Evolutionary conservation across 1,140 invertebrate genomes (phyloP).

Genomic region (Pseudomyrmex pallidus): DNA sequence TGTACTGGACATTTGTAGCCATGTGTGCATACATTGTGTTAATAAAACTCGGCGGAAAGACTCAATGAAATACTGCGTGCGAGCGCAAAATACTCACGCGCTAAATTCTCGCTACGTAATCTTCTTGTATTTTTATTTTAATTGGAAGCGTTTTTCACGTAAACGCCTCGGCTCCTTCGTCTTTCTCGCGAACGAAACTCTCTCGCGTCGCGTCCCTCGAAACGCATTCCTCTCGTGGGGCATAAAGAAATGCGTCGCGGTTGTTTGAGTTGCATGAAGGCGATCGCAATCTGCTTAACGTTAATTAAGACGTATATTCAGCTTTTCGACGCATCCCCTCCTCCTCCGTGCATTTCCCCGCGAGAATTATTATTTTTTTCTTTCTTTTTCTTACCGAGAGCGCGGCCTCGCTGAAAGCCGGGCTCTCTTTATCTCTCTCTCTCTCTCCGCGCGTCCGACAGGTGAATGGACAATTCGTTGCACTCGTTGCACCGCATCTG

Average conservation of each 20-base stretch:
- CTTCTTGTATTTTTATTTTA: neutral
- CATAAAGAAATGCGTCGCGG: conserved; percentile 4
- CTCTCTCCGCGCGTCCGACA: conserved; percentile 21
- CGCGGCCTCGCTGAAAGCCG: neutral
- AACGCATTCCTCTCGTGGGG: conserved; percentile 18
- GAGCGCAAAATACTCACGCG: neutral
- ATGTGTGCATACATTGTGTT: no score
- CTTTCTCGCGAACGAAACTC: neutral
- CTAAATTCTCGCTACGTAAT: neutral
- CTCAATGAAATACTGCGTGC: neutral
- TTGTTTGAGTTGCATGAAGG: conserved; percentile 17
- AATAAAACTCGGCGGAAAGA: neutral
- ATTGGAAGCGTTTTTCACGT: neutral
- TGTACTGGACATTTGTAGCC: no score
- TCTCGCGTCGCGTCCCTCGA: neutral
- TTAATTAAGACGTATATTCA: conserved; percentile 48
- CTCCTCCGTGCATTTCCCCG: neutral
- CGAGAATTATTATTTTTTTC: conserved; percentile 4
- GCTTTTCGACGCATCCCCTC: conserved; percentile 15
- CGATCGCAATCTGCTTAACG: conserved; percentile 43
- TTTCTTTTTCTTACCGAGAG: conserved; percentile 19
- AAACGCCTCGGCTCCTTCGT: neutral
- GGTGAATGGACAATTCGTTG: conserved; percentile 51
- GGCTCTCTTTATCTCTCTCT: conserved; percentile 5
- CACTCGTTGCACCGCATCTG: conserved; percentile 46